A percentile compares a stretch with the other conserved stretches of the same genome.
Evolutionary conservation across 2,113 vertebrate genomes (phyloP).

Genomic region (Anolis sagrei): DNA sequence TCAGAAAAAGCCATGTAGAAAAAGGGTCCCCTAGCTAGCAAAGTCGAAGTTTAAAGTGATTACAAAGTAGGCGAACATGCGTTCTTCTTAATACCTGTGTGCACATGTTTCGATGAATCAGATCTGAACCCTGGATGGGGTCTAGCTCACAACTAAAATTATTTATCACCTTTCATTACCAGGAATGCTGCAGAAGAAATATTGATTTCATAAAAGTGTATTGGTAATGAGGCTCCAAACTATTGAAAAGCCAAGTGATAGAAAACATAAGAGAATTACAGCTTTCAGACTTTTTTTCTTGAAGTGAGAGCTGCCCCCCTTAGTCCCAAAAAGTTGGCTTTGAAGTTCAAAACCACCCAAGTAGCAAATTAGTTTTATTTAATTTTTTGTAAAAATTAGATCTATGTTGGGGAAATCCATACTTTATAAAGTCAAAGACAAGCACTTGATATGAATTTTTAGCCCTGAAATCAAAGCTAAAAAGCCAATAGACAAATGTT

Average conservation of each 20-base stretch:
- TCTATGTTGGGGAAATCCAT: not conserved
- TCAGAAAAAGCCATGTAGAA: not conserved
- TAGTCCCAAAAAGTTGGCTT: not conserved
- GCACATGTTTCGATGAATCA: not conserved
- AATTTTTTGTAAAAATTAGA: not conserved
- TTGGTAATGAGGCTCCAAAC: constrained; percentile 19
- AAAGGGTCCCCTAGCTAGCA: not conserved
- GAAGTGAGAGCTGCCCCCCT: not conserved
- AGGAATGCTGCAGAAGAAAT: constrained; percentile 1
- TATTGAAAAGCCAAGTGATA: constrained; percentile 17
- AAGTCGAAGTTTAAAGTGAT: constrained; percentile 24
- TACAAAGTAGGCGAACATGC: constrained; percentile 10
- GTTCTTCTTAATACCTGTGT: not conserved
- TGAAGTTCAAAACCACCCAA: constrained; percentile 4
- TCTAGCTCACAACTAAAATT: constrained; percentile 7
- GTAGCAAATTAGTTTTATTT: not conserved
- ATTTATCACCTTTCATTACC: constrained; percentile 38
- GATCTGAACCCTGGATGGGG: not conserved
- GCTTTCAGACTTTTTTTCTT: not conserved
- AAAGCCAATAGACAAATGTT: not conserved
- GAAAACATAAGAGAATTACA: not conserved
- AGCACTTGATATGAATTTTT: not conserved
- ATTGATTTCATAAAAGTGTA: not conserved
- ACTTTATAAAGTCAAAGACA: not conserved
- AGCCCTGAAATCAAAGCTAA: not conserved